Percentiles rank a stretch among this genome's conserved stretches.
phyloP scores from a whole-genome alignment of 1,140 invertebrate species.

The Stegodyphus dumicola region DNA sequence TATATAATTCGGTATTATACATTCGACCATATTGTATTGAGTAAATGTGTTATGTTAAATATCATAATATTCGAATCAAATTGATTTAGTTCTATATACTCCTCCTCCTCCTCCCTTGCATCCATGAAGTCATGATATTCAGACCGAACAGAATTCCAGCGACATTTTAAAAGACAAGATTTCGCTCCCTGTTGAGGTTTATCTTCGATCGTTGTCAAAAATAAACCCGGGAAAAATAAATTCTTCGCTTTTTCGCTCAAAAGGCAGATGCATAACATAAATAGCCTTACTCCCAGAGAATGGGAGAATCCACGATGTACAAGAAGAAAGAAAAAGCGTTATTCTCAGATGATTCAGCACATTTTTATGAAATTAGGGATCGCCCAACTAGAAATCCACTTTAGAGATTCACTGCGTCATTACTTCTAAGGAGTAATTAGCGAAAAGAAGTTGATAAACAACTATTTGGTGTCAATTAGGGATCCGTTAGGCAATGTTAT shows the following conservation, averaged over 20 bases:
- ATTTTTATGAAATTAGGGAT: constrained; percentile 33
- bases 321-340: not conserved
- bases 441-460: constrained; percentile 21
- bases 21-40: too few species aligned
- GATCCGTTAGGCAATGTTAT: not conserved
- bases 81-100: too few species aligned
- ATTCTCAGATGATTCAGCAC: constrained; percentile 17
- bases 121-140: too few species aligned
- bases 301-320: not conserved
- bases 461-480: constrained; percentile 36
- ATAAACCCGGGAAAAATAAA: not conserved
- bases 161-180: too few species aligned
- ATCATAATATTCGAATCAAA: too few species aligned
- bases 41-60: too few species aligned
- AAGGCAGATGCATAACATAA: not conserved
- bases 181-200: too few species aligned
- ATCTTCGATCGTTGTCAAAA: not conserved
- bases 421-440: constrained; percentile 20
- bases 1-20: too few species aligned
- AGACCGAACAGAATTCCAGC: too few species aligned
- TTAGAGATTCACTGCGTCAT: constrained; percentile 2
- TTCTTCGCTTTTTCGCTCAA: not conserved
- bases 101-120: too few species aligned
- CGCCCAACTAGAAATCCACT: constrained; percentile 3
- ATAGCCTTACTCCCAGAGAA: not conserved